Conservation (phyloP, 2,797 vertebrate genomes). For the Pseudomugil tenellus region DNA sequence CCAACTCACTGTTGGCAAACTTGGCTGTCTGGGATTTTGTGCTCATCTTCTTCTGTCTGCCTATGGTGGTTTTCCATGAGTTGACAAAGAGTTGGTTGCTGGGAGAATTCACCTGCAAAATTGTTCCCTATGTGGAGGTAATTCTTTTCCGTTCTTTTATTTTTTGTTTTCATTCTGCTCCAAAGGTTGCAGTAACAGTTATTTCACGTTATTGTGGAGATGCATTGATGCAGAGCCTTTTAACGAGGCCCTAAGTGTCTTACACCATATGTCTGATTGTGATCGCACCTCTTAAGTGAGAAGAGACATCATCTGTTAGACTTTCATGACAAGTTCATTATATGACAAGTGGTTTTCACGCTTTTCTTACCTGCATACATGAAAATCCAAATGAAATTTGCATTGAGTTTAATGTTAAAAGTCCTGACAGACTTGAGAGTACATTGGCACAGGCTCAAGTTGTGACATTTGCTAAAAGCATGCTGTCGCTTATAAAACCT, state of each 20-base stretch:
- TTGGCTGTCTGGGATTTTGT: conserved; percentile 97
- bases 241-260: conserved; percentile 8
- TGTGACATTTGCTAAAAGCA: conserved; percentile 33
- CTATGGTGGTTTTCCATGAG: conserved; percentile 95
- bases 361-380: not conserved
- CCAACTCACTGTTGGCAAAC: conserved; percentile 96
- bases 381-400: conserved; percentile 13
- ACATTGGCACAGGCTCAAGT: conserved; percentile 4
- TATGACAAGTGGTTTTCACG: not conserved
- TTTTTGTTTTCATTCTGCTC: not conserved
- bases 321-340: not conserved
- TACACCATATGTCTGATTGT: conserved; percentile 16
- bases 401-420: conserved; percentile 25
- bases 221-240: conserved; percentile 6
- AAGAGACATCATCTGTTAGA: conserved; percentile 10
- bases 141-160: conserved; percentile 3
- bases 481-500: conserved; percentile 51
- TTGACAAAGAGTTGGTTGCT: conserved; percentile 96
- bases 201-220: not conserved
- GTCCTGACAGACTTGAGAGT: conserved; percentile 3
- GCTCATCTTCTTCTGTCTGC: conserved; percentile 94
- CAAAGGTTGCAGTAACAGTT: not conserved
- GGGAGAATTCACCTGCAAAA: conserved; percentile 96
- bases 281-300: conserved; percentile 21
- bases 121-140: conserved; percentile 98